Base-by-base conservation (phyloP, 2,113 vertebrate species). In the Pithys albifrons region DNA sequence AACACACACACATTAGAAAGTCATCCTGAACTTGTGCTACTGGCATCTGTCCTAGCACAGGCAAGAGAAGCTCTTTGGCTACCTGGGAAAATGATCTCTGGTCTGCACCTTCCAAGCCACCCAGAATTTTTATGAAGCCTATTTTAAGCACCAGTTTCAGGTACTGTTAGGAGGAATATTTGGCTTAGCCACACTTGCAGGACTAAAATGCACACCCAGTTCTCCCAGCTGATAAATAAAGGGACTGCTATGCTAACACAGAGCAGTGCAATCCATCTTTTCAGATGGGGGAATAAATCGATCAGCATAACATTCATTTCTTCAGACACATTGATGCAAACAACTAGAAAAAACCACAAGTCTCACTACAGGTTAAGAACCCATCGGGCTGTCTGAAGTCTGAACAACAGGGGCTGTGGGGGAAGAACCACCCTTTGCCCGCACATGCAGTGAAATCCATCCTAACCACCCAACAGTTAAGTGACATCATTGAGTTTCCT, bases 141-240 rank as follows among this genome's bases (percentile, higher is more conserved):
- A 59, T 89, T 96, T 91, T 86, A 90, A 77, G 46, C 73, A 89
- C 52, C 78, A 75, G n/a, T 69, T 86, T 81, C 66, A 81, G 65
- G 31, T 90, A 71, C 52, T 41, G 25, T 28, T 81, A 92, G 64
- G 49, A 91, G 41, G 48, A 23, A 46, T 67, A 62, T 66, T 43
- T 82, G 86, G 70, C 74, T 92, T 71, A 66, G 52, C 55, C 58
- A 54, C 65, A 31, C 31, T 37, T 1, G 0, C 35, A 75, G 72
- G 65, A 94, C 41, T 92, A 86, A 86, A 84, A 69, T 0, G 0
- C 3, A 2, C 59, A 91, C 33, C 59, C 86, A 51, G 35, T 86
- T 94, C 69, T 89, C 37, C 14, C 45, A 58, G 61, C 45, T 81
- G 31, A 41, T 64, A 88, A 89, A 69, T 43, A 75, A 92, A 84